Evolutionary conservation across 2,888 invertebrate species (phyloP), one percentile per base, ranked within the genome.

Genomic region (Nomada goodeniana): DNA sequence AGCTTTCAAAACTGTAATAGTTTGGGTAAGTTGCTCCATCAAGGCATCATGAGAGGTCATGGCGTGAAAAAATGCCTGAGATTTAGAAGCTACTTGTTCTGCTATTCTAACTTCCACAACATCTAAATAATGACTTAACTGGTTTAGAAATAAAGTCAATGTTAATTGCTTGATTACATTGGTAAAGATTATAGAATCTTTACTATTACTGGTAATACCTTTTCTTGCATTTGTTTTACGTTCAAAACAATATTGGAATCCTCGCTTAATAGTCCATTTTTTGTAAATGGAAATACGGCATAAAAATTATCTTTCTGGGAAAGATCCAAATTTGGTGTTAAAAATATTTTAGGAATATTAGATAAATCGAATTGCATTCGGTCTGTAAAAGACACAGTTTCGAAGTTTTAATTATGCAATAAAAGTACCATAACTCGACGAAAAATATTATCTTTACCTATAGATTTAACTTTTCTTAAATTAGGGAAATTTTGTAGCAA

Each of bases 1-100:
- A 64, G 95, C 95, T 91, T 96, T 95, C 47, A 98, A 97, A 91
- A 97, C 97, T 79, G 95, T 95, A 13, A 97, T 96, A 26, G 98
- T 98, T 91, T 96, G 96, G 0, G 96, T 96, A 95, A 99, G 97
- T 92, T 99, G 98, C 88, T 98, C 98, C 96, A 99, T 98, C 68
- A 99, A 97, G 44, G 98, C 97, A 93, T 99, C 99, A 94, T 99
- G 99, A 10, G 99, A 99, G 73, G 99, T 97, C 97, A 99, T 99
- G 0, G 99, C 99, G 94, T 98, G 97, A 93, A 99, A 99, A 94
- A 99, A 99, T 23, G 98, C 98, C 89, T 98, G 98, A 13, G 99
- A 99, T 93, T 99, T 98, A 90, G 97, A 97, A 44, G 99, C 98
- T 72, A 99, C 96, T 95, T 99, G 98, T 90, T 97, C 96, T 7